Base-by-base conservation (phyloP, 2,888 invertebrate species). In the Chironomus tentans region DNA sequence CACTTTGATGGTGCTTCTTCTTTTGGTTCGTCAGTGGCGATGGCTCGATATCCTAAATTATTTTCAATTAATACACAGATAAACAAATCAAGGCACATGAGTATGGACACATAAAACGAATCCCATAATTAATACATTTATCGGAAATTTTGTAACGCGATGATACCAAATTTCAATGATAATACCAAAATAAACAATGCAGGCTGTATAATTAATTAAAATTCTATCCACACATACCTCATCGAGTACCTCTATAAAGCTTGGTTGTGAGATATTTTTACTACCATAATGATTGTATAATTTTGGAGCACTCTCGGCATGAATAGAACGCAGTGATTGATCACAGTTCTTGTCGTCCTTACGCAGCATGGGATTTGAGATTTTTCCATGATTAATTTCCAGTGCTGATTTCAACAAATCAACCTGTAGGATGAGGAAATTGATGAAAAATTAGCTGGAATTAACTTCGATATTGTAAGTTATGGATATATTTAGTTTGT, bases 361-460 rank as follows among this genome's bases (percentile, higher is more conserved):
- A 79, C 83, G 83, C 77, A 82, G 79, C 77, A 87, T 76, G 83
- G 85, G 77, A 85, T 87, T 83, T 77, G 84, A 84, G 78, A 82
- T 81, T 80, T 84, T 84, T n/a, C 74, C 68, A 80, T 88, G 87
- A 81, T 87, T 89, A 79, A 91, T 89, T 83, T 92, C 92, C 56
- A 91, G 82, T 0, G 91, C 88, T 18, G 91, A 91, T 78, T 90
- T 88, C 4, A 91, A 85, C 71, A 91, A 84, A 81, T 91, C 91
- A 28, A 90, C 89, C 80, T 73, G 22, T 65, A 38, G 10, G 38
- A 38, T 38, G 10, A 56, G 56, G 18, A 18, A 68, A 56, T 56
- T 56, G 50, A 38, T 38, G 38, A 1, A 87, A 87, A 0, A 86
- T 85, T 21, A 87, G 88, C 0, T 87, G 85, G 79, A 84, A 82